Evolutionary conservation across 2,113 vertebrate genomes (phyloP).

Genomic region (Hypomesus transpacificus): DNA sequence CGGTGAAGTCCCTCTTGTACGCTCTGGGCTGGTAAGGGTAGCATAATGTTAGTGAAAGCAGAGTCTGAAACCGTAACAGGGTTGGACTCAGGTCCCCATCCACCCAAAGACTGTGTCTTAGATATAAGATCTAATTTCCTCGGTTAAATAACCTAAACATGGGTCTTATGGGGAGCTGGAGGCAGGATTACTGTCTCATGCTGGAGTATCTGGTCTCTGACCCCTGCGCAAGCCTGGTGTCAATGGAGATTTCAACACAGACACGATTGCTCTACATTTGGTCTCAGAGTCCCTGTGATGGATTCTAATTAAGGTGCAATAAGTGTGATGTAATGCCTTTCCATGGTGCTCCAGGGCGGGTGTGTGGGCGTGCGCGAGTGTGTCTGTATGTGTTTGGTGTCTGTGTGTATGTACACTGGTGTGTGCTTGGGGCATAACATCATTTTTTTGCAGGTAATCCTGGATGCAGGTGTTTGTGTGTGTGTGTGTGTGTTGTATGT

Average conservation of each 20-base stretch:
- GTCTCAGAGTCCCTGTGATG: background rate
- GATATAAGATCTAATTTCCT: background rate
- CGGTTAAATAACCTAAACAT: background rate
- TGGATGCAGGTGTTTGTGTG: conserved; percentile 1
- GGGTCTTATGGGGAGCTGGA: background rate
- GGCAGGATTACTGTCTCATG: conserved; percentile 5
- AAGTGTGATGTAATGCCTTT: background rate
- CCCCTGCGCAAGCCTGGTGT: background rate
- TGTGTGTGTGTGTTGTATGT: conserved; percentile 3
- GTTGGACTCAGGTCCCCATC: background rate
- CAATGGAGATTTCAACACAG: conserved; percentile 2
- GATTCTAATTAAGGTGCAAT: conserved; percentile 4
- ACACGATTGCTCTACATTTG: background rate
- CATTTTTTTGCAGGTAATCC: background rate
- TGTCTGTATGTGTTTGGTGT: conserved; percentile 9
- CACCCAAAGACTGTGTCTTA: background rate
- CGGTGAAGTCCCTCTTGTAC: conserved; percentile 18
- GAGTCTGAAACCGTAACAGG: background rate
- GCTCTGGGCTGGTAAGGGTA: conserved; percentile 19
- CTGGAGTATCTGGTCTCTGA: background rate
- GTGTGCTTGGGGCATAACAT: background rate
- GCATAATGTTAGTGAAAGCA: conserved; percentile 23
- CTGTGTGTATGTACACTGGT: background rate
- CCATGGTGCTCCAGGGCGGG: background rate
- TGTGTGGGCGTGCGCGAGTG: background rate